These are phyloP conservation scores for Archips xylosteana DNA, from an alignment of 2,888 invertebrate genomes.

Conservation along the genomic window DNA sequence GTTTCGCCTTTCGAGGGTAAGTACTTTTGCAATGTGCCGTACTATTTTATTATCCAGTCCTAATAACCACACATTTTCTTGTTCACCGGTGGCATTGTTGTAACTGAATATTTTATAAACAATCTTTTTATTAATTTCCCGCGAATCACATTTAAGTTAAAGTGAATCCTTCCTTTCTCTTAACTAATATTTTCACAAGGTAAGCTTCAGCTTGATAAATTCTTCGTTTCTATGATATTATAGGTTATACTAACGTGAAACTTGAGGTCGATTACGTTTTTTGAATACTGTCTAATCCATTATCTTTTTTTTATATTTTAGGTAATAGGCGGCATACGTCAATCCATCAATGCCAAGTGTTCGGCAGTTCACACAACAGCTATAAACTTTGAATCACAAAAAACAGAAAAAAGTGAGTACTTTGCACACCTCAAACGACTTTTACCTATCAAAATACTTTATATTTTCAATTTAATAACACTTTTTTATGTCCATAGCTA, in stretches of 20 bases:
- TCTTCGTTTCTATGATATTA: background rate
- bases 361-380: constrained; percentile 51
- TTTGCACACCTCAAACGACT: background rate
- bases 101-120: background rate
- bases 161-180: background rate
- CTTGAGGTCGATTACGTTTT: background rate
- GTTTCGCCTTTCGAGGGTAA: constrained; percentile 45
- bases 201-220: constrained; percentile 18
- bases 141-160: background rate
- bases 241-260: constrained; percentile 15
- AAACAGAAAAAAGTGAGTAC: constrained; percentile 74
- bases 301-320: constrained; percentile 45
- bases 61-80: background rate
- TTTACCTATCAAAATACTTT: no score
- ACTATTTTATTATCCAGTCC: background rate
- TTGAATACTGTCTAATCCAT: background rate
- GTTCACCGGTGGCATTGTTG: constrained; percentile 13
- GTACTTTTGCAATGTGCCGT: background rate
- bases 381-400: constrained; percentile 60
- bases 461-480: background rate
- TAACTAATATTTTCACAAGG: constrained; percentile 6
- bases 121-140: background rate
- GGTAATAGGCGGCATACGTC: constrained; percentile 51
- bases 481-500: constrained; percentile 68
- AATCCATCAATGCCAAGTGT: constrained; percentile 49